phyloP scores from a whole-genome alignment of 1,140 invertebrate species.

The Chionoecetes opilio region DNA sequence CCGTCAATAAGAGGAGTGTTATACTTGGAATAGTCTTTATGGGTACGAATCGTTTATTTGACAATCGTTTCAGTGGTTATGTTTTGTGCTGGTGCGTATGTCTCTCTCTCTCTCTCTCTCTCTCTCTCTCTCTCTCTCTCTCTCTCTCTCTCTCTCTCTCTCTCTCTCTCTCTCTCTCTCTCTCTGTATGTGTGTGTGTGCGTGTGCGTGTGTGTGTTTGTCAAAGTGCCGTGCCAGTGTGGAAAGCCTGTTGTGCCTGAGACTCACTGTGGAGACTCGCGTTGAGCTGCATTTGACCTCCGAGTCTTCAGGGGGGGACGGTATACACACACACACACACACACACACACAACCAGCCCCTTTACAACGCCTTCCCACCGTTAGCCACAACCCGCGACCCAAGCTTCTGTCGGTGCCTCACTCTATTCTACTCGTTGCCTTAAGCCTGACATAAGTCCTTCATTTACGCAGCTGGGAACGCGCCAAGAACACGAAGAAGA shows the following conservation, averaged over 20 bases:
- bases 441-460: neutral
- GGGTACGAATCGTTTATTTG: no score
- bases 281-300: slow-evolving; percentile 18
- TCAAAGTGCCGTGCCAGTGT: neutral
- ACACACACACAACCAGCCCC: neutral
- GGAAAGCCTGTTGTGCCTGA: neutral
- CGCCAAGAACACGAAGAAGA: no score
- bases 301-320: neutral
- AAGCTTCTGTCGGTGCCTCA: neutral
- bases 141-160: no score
- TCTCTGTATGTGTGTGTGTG: neutral
- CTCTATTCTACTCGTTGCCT: neutral
- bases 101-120: no score
- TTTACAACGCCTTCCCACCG: neutral
- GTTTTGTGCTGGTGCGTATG: neutral
- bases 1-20: no score
- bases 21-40: no score
- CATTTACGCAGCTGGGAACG: no score
- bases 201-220: neutral
- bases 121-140: no score
- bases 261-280: neutral
- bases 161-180: no score
- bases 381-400: neutral
- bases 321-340: neutral
- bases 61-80: neutral